A percentile compares a stretch with the other conserved stretches of the same genome.
Evolutionary conservation across 2,888 invertebrate genomes (phyloP).

Genomic region (Lamproptera curius): DNA sequence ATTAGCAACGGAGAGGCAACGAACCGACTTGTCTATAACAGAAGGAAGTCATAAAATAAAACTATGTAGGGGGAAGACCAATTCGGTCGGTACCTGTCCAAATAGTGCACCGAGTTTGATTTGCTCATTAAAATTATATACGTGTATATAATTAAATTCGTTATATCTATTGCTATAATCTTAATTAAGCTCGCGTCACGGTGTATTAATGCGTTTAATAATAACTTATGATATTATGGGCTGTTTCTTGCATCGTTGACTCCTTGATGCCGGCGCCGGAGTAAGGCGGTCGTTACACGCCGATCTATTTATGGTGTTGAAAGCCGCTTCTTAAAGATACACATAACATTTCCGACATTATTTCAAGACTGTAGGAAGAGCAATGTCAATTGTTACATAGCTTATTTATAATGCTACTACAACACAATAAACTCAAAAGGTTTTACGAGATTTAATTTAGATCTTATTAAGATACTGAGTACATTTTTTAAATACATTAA

Average conservation of each 20-base stretch:
- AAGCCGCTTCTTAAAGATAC: too few species aligned
- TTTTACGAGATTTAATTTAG: too few species aligned
- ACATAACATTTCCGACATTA: too few species aligned
- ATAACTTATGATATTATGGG: slow-evolving; percentile 42
- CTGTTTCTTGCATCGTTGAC: slow-evolving; percentile 57
- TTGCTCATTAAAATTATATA: slow-evolving; percentile 28
- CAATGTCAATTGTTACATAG: too few species aligned
- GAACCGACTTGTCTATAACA: background rate
- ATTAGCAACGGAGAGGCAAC: slow-evolving; percentile 1
- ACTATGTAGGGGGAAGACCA: background rate
- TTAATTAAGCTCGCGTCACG: slow-evolving; percentile 60
- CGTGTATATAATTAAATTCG: slow-evolving; percentile 19
- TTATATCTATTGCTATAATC: slow-evolving; percentile 47
- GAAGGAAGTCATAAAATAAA: slow-evolving; percentile 17
- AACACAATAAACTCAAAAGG: too few species aligned
- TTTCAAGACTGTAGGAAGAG: too few species aligned
- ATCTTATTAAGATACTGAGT: too few species aligned
- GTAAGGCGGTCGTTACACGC: slow-evolving; percentile 22
- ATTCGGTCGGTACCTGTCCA: slow-evolving; percentile 2
- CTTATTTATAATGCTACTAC: too few species aligned
- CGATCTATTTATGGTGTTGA: slow-evolving; percentile 30
- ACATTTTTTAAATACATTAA: too few species aligned
- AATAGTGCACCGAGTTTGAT: slow-evolving; percentile 16
- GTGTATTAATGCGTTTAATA: slow-evolving; percentile 59
- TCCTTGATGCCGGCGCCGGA: slow-evolving; percentile 42